Conservation (phyloP, 2,888 invertebrate species). For the Stenichneumon culpator region DNA sequence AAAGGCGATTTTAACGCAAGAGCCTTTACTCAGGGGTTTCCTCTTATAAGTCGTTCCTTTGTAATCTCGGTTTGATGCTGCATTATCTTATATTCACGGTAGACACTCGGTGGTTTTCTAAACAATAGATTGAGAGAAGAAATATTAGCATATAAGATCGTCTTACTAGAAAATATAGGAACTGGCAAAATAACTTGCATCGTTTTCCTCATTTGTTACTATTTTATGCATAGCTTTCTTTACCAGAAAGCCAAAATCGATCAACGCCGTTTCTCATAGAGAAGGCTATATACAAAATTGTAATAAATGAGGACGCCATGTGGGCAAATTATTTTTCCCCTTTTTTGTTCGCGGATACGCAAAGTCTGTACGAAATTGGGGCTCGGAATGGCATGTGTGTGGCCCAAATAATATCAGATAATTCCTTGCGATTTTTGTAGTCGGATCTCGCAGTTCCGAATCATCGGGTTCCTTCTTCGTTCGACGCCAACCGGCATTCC, state of each 20-base stretch:
- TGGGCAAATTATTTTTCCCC: too few relatives aligned
- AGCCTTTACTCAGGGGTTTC: not conserved
- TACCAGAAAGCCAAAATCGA: too few relatives aligned
- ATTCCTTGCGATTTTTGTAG: not conserved
- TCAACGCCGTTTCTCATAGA: too few relatives aligned
- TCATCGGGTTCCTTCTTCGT: not conserved
- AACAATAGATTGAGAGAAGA: not conserved
- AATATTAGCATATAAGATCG: too few relatives aligned
- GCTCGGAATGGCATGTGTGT: not conserved
- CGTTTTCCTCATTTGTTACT: too few relatives aligned
- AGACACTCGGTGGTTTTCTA: not conserved
- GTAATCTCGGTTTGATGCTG: not conserved
- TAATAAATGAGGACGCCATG: too few relatives aligned
- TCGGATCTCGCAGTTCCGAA: not conserved
- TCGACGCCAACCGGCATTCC: constrained; percentile 33
- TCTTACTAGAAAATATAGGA: too few relatives aligned
- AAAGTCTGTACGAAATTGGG: not conserved
- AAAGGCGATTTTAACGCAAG: not conserved
- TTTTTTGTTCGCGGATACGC: too few relatives aligned
- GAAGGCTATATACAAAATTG: too few relatives aligned
- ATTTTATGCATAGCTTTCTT: too few relatives aligned
- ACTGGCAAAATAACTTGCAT: too few relatives aligned
- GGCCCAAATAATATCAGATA: not conserved
- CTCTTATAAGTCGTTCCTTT: not conserved
- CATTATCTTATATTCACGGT: not conserved